Evolutionary conservation across 1,140 invertebrate species (phyloP), one percentile per base, ranked within the genome.

Genomic region (Zaprionus ornatus): DNA sequence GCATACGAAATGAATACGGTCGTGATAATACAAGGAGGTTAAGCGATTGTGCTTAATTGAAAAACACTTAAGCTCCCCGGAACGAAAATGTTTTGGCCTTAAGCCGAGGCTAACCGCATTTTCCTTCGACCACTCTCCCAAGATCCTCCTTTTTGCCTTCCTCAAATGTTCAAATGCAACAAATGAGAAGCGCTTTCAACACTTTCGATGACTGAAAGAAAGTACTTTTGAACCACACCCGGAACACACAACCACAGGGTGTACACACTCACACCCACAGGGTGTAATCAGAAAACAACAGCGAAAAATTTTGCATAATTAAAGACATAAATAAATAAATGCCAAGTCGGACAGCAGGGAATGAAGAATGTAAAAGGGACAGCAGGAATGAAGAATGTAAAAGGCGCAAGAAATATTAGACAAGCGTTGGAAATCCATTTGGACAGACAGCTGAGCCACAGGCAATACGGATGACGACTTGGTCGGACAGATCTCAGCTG

Each of bases 271-370:
- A 62, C 25, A 54, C 9, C 23, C 35, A 77, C 77, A 82, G 65
- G 68, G 70, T 59, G 15, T 23, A 60, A 60, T 60, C 48, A 62
- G 48, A 69, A 78, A 74, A 81, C 69, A 70, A 66, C 35, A 37
- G 67, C 73, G 67, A 71, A 82, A 85, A 86, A 86, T 71, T 86
- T 70, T 86, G 82, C 80, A 85, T 85, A 85, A 85, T 85, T 82
- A 86, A 85, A 69, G 62, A 40, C 67, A 77, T 73, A 73, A 73
- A 77, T 59, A 64, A 64, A 79, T 71, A 79, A 75, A 19, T 59
- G 74, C 52, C 54, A 77, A 70, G 45, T 48, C 27, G 52, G 15
- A 40, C 7, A 21, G n/a, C n/a, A n/a, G n/a, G n/a, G n/a, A n/a
- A n/a, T n/a, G 1, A 54, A 19, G 32, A 50, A 21, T 21, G 10